Evolutionary conservation across 1,140 invertebrate genomes (phyloP), one percentile per base, ranked within the genome.

Genomic region (Caerostris darwini): DNA sequence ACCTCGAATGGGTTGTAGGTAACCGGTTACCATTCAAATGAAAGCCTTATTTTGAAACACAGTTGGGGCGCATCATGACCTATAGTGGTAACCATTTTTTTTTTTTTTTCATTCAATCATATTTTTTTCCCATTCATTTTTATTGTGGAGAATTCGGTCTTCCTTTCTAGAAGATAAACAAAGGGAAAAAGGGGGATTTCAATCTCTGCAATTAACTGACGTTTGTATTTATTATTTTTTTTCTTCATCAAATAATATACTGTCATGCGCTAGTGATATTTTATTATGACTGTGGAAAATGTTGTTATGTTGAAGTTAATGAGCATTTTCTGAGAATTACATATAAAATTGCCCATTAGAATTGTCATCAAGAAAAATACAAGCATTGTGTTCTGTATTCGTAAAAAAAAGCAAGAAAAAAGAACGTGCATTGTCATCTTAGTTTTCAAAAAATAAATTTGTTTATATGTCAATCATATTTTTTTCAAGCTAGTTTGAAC

Each of bases 1-100:
- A 87, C 58, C 85, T 87, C 50, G 12, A 58, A 59, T 50, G 50
- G 54, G 53, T 77, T 57, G 88, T 64, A 67, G 56, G 87, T 53
- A 90, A 90, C 87, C 87, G 87, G 88, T 90, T 77, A n/a, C 67
- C 54, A 71, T 54, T 90, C 50, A 77, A 77, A 77, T 12, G 71
- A 34, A 77, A 12, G 71, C 71, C 34, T 77, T 50, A 85, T 14
- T 85, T 59, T 34, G 58, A 61, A 53, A 50, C 85, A 5, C 6
- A 59, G 85, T 50, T 87, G 85, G 34, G 59, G 50, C 58, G 58
- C 58, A 50, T 87, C 34, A 19, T 86, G 85, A 86, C 85, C 85
- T 86, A 64, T 86, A 87, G 85, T 87, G 56, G 85, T 61, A n/a
- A 59, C 34, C 85, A 87, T 64, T 34, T 87, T 87, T 59, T 61